Evolutionary conservation across 2,888 invertebrate species (phyloP).

Genomic region (Phengaris alcon): DNA sequence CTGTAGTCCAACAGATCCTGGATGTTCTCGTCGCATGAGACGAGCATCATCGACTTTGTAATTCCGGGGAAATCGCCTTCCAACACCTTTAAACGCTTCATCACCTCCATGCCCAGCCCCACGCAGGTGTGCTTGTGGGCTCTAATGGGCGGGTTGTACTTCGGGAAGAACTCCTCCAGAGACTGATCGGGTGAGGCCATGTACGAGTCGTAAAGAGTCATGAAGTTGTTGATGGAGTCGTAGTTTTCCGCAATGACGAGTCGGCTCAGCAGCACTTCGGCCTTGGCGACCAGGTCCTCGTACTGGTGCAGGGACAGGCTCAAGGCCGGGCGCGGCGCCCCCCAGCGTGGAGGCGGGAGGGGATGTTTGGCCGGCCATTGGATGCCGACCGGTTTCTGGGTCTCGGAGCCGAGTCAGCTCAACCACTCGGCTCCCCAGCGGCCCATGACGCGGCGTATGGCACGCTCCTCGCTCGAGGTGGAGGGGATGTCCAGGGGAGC

Average conservation of each 20-base stretch:
- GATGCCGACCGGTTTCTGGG: slow-evolving; percentile 52
- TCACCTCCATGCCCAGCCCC: slow-evolving; percentile 90
- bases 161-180: slow-evolving; percentile 87
- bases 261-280: slow-evolving; percentile 90
- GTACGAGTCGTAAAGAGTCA: slow-evolving; percentile 83
- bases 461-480: slow-evolving; percentile 69
- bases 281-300: slow-evolving; percentile 89
- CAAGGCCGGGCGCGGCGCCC: slow-evolving; percentile 78
- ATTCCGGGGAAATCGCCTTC: slow-evolving; percentile 83
- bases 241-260: slow-evolving; percentile 92
- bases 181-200: slow-evolving; percentile 83
- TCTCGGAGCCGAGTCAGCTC: slow-evolving; percentile 92
- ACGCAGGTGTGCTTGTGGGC: slow-evolving; percentile 93
- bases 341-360: slow-evolving; percentile 72
- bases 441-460: slow-evolving; percentile 82
- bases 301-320: slow-evolving; percentile 87
- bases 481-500: slow-evolving; percentile 57
- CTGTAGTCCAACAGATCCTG: slow-evolving; percentile 81
- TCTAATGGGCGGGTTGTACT: slow-evolving; percentile 91
- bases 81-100: slow-evolving; percentile 82
- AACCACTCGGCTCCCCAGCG: slow-evolving; percentile 97
- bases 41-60: slow-evolving; percentile 85
- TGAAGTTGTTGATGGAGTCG: slow-evolving; percentile 93
- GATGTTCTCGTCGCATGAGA: slow-evolving; percentile 93
- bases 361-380: slow-evolving; percentile 73